Base-by-base conservation (phyloP, 1,140 invertebrate genomes). In the Drosophila parvula region DNA sequence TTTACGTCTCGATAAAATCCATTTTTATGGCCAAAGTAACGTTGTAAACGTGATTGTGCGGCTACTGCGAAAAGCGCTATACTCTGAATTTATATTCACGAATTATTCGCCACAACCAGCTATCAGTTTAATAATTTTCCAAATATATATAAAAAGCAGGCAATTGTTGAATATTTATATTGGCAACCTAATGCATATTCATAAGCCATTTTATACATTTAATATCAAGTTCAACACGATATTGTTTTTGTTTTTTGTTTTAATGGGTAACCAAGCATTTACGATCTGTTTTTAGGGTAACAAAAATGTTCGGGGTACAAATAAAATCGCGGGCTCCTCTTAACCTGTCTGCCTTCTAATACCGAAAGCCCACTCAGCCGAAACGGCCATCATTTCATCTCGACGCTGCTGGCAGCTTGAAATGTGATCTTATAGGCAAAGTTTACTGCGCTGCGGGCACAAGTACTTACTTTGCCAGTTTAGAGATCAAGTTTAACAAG, bases 361-460 rank as follows among this genome's bases (percentile, higher is more conserved):
- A 22, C 60, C 79, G 61, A 77, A 61, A 57, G 75, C 53, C 71
- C 83, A 82, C 71, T 86, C 79, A 83, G 77, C 67, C 83, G 55
- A 65, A 59, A 78, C 83, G 83, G 58, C 83, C 83, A 88, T 86
- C 83, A 86, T 68, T 74, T 88, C 64, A 84, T 71, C 65, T 70
- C 71, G 55, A 48, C 75, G 53, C 74, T 67, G 59, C 61, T 64
- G 38, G 18, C 64, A 30, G 62, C 48, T 56, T 74, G 83, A 88
- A 88, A 86, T 88, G 70, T 79, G 83, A 86, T 88, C 83, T 74
- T 76, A 68, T 69, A 75, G 78, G 50, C 82, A 78, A 76, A 76
- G 82, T 74, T 80, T 77, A 40, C 48, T 59, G 53, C 64, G 27
- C 69, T 64, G 56, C 53, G 27, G 51, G 22, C 22, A 22, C 47